Evolutionary conservation across 2,888 invertebrate genomes (phyloP).

Genomic region (Branchinecta sandiegonensis): DNA sequence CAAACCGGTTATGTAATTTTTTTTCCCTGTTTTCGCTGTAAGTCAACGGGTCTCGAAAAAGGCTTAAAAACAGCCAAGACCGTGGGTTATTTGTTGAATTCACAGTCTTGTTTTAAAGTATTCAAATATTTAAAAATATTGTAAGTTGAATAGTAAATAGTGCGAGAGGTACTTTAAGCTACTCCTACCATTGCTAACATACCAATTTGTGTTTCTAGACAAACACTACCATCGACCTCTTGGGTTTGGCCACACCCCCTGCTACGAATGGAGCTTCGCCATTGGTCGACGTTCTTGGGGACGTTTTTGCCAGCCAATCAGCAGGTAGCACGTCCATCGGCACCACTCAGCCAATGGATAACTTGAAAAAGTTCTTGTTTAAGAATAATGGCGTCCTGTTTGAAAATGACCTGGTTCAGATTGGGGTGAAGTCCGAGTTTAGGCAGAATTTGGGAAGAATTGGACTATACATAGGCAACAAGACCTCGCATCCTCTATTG

Average conservation of each 20-base stretch:
- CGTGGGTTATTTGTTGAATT: too few species aligned
- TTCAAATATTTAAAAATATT: too few species aligned
- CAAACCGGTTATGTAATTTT: too few species aligned
- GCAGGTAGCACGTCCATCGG: constrained; percentile 35
- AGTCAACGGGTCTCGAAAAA: too few species aligned
- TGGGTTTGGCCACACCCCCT: constrained; percentile 77
- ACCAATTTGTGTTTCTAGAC: background rate
- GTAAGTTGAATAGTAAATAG: too few species aligned
- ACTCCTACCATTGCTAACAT: background rate
- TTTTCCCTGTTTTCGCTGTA: too few species aligned
- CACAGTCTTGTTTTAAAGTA: too few species aligned
- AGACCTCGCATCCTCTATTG: constrained; percentile 68
- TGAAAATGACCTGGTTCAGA: constrained; percentile 94
- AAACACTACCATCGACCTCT: constrained; percentile 34
- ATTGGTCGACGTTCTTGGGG: constrained; percentile 79
- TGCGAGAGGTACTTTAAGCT: too few species aligned
- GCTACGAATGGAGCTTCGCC: constrained; percentile 55
- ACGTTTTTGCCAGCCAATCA: constrained; percentile 48
- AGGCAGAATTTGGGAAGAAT: constrained; percentile 88
- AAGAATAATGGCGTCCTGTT: constrained; percentile 97
- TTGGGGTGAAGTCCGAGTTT: constrained; percentile 94
- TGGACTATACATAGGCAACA: constrained; percentile 95
- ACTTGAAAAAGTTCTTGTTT: constrained; percentile 84
- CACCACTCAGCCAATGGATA: constrained; percentile 54
- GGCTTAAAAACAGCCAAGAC: too few species aligned